Evolutionary conservation across 2,888 invertebrate species (phyloP).

Genomic region (Caenorhabditis uteleia): DNA sequence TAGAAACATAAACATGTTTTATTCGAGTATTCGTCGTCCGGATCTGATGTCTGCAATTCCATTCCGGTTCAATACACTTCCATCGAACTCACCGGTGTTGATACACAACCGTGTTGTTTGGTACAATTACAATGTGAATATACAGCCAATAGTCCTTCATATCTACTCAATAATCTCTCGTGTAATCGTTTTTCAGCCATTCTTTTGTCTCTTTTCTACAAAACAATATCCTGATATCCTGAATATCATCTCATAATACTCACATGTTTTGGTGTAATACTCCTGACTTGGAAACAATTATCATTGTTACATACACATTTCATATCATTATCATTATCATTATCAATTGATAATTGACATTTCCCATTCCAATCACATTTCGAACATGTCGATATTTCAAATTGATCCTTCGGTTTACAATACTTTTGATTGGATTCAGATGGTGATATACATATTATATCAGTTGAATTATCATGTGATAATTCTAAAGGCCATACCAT

Average conservation of each 20-base stretch:
- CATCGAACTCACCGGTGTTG: conserved; percentile 9
- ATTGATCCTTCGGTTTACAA: not conserved
- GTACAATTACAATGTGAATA: conserved; percentile 58
- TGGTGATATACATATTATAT: conserved; percentile 1
- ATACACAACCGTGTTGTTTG: conserved; percentile 27
- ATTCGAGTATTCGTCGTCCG: conserved; percentile 31
- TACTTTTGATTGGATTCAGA: not conserved
- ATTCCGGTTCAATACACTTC: not conserved
- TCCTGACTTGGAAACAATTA: conserved; percentile 17
- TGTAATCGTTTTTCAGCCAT: conserved; percentile 43
- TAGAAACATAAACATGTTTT: conserved; percentile 65
- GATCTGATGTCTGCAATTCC: not conserved
- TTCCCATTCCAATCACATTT: conserved; percentile 30
- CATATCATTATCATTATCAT: conserved; percentile 6
- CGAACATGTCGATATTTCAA: conserved; percentile 8
- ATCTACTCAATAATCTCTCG: conserved; percentile 56
- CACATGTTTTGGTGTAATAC: not conserved
- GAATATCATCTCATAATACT: not conserved
- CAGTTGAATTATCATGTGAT: conserved; percentile 7
- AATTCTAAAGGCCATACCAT: conserved; percentile 25
- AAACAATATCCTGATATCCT: not conserved
- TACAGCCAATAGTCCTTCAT: conserved; percentile 63
- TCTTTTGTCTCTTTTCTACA: conserved; percentile 39
- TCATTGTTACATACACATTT: conserved; percentile 29
- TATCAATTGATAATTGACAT: no score